phyloP scores from a whole-genome alignment of 1,140 invertebrate genomes.

The Drosophila athabasca region DNA sequence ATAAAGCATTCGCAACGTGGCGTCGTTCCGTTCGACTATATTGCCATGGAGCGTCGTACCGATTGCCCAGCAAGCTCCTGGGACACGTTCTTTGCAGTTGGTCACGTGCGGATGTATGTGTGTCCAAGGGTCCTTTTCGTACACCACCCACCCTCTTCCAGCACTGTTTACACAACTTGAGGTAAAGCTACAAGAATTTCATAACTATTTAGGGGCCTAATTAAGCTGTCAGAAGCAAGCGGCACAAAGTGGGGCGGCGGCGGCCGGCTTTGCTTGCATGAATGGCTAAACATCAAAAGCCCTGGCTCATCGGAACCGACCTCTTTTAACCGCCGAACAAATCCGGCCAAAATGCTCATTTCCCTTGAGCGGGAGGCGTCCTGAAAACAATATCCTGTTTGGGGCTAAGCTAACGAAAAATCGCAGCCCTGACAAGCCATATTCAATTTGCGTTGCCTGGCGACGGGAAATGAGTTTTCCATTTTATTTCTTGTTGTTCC shows the following conservation, averaged over 20 bases:
- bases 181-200: not conserved
- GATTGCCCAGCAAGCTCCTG: constrained; percentile 8
- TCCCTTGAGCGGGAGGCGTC: constrained; percentile 26
- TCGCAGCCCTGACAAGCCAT: constrained; percentile 24
- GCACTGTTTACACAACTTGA: not conserved
- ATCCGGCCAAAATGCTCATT: constrained; percentile 67
- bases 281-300: constrained; percentile 60
- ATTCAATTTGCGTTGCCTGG: constrained; percentile 50
- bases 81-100: constrained; percentile 13
- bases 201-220: constrained; percentile 40
- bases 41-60: not conserved
- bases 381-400: constrained; percentile 67
- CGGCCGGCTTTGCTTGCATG: constrained; percentile 2
- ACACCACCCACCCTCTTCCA: too few species aligned
- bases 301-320: constrained; percentile 17
- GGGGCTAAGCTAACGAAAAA: constrained; percentile 42
- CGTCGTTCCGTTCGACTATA: constrained; percentile 2
- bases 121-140: constrained; percentile 4
- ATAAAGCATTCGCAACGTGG: constrained; percentile 37
- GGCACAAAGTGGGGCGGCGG: constrained; percentile 15
- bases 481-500: constrained; percentile 19
- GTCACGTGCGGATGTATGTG: constrained; percentile 25
- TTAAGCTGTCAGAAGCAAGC: constrained; percentile 64
- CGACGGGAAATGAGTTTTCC: constrained; percentile 66
- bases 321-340: constrained; percentile 27